A percentile compares a stretch with the other conserved stretches of the same genome.
Evolutionary conservation across 1,140 invertebrate species (phyloP).

Genomic region (Microplitis mediator): DNA sequence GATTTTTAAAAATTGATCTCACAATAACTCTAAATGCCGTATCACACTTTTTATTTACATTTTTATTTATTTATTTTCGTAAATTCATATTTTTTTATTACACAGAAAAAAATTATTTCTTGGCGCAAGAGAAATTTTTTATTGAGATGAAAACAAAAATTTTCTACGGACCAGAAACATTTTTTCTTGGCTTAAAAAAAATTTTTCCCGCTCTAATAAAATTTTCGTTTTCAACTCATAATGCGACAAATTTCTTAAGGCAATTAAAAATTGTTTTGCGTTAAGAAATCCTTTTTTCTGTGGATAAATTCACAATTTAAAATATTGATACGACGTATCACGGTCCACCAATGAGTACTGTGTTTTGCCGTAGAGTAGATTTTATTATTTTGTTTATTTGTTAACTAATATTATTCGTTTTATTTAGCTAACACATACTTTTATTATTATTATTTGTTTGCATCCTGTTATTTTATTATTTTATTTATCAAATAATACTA

Average conservation of each 20-base stretch:
- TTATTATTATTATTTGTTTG: too few species aligned
- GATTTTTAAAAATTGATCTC: conserved; percentile 59
- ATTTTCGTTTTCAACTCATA: too few species aligned
- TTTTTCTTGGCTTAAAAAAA: too few species aligned
- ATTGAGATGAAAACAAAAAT: neutral
- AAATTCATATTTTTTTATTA: conserved; percentile 13
- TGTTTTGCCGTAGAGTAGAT: conserved; percentile 16
- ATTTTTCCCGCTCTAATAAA: too few species aligned
- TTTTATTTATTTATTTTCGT: conserved; percentile 20
- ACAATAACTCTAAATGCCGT: neutral
- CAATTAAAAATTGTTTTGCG: too few species aligned
- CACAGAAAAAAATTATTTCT: too few species aligned
- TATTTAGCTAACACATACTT: conserved; percentile 14
- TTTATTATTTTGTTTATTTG: conserved; percentile 6
- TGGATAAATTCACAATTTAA: neutral
- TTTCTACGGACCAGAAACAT: too few species aligned
- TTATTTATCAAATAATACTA: conserved; percentile 22
- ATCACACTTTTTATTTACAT: neutral
- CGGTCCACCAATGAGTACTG: conserved; percentile 42
- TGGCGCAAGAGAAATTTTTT: neutral
- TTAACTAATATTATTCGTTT: conserved; percentile 2
- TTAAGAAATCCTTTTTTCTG: conserved; percentile 1
- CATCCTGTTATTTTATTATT: neutral
- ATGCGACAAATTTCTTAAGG: too few species aligned
- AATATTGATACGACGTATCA: neutral